Evolutionary conservation across 2,797 vertebrate species (phyloP).

Genomic region (Zalophus californianus): DNA sequence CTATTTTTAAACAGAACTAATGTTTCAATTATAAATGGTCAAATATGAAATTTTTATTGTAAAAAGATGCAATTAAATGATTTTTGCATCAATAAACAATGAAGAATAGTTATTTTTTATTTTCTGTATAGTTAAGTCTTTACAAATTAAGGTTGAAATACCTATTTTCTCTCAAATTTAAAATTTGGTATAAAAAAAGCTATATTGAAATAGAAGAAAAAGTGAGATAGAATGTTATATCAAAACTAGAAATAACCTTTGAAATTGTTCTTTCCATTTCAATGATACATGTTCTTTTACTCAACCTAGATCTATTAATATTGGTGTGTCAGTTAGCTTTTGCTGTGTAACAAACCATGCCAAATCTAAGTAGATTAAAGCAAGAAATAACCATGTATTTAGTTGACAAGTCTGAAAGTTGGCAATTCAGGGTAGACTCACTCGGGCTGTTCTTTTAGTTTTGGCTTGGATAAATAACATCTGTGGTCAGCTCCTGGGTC

Average conservation of each 20-base stretch:
- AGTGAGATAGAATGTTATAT: neutral
- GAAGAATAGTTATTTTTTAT: neutral
- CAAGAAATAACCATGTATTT: neutral
- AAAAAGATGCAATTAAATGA: neutral
- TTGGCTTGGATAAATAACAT: neutral
- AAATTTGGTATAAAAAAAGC: neutral
- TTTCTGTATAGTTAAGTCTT: neutral
- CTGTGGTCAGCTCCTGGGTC: neutral
- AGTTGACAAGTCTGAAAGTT: neutral
- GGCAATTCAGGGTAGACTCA: neutral
- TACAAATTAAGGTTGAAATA: neutral
- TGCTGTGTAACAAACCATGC: neutral
- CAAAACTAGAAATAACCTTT: neutral
- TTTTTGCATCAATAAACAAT: neutral
- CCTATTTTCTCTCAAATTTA: neutral
- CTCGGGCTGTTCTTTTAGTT: neutral
- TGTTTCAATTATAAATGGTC: conserved; percentile 21
- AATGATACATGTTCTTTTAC: neutral
- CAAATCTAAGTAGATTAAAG: neutral
- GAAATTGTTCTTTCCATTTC: neutral
- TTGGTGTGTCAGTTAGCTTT: neutral
- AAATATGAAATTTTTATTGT: neutral
- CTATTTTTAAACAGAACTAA: conserved; percentile 43
- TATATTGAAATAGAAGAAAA: neutral
- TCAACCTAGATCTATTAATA: too few relatives aligned